These are phyloP conservation scores for Leucopsar rothschildi DNA, from an alignment of 2,113 vertebrate genomes.

Conservation along the genomic window DNA sequence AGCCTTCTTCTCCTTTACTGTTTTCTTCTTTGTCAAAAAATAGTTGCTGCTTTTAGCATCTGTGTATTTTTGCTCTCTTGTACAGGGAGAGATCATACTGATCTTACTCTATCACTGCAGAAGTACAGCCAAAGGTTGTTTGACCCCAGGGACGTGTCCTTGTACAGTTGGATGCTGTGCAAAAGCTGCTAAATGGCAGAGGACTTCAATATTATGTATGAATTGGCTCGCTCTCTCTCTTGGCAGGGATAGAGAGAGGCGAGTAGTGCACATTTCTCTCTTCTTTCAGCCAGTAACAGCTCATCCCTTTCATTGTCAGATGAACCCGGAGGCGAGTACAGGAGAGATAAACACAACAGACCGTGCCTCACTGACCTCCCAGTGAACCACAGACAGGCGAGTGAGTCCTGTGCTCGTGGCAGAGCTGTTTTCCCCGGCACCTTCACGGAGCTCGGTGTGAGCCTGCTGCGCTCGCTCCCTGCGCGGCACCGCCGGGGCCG, in stretches of 20 bases:
- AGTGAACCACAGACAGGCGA: neutral
- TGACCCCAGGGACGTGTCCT: neutral
- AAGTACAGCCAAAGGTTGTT: constrained; percentile 31
- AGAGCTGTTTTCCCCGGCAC: neutral
- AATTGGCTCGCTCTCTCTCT: neutral
- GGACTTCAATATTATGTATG: neutral
- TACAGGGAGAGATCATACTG: neutral
- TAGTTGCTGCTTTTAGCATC: neutral
- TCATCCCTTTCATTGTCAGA: neutral
- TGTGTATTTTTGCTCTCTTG: neutral
- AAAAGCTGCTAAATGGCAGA: neutral
- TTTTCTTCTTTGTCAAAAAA: neutral
- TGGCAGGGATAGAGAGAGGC: neutral
- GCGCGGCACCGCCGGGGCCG: neutral
- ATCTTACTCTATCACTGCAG: neutral
- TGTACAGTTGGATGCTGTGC: constrained; percentile 19
- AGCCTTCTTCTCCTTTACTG: neutral
- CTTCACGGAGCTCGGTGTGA: rapidly evolving
- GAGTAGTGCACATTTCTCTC: neutral
- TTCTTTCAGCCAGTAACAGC: neutral
- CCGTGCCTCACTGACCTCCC: neutral
- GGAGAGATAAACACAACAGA: neutral
- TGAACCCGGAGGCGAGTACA: neutral
- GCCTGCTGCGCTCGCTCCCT: neutral
- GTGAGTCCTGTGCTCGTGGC: neutral